phyloP scores from a whole-genome alignment of 53 echinoderm and acorn worm genomes.

The Stichopus horrens region DNA sequence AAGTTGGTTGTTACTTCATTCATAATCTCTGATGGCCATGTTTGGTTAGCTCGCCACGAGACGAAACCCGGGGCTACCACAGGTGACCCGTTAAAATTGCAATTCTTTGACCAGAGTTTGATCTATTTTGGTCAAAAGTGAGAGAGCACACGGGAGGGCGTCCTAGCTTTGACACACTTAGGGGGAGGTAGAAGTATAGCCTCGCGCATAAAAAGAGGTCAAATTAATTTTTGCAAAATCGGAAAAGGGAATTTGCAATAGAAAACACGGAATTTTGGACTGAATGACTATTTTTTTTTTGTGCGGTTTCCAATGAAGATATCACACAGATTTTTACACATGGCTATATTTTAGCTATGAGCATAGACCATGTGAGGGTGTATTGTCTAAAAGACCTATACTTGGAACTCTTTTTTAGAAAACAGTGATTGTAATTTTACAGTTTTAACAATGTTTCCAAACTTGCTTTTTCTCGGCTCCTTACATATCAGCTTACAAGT shows the following conservation, averaged over 20 bases:
- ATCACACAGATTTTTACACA: not conserved
- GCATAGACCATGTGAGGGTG: too few species aligned
- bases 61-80: not conserved
- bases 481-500: too few species aligned
- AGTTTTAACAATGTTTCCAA: too few species aligned
- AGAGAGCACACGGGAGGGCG: not conserved
- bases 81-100: not conserved
- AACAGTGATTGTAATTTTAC: too few species aligned
- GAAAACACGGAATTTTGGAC: not conserved
- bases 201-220: too few species aligned
- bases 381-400: too few species aligned
- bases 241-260: not conserved
- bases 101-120: conserved; percentile 2
- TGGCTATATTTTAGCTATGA: too few species aligned
- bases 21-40: not conserved
- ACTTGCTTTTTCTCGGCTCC: too few species aligned
- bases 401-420: too few species aligned
- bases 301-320: not conserved
- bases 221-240: too few species aligned
- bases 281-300: not conserved
- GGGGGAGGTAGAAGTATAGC: not conserved
- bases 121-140: not conserved
- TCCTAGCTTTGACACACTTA: not conserved
- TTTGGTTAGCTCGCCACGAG: conserved; percentile 4
- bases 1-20: conserved; percentile 2